phyloP scores from a whole-genome alignment of 2,888 invertebrate species.

The Acrobasis suavella region DNA sequence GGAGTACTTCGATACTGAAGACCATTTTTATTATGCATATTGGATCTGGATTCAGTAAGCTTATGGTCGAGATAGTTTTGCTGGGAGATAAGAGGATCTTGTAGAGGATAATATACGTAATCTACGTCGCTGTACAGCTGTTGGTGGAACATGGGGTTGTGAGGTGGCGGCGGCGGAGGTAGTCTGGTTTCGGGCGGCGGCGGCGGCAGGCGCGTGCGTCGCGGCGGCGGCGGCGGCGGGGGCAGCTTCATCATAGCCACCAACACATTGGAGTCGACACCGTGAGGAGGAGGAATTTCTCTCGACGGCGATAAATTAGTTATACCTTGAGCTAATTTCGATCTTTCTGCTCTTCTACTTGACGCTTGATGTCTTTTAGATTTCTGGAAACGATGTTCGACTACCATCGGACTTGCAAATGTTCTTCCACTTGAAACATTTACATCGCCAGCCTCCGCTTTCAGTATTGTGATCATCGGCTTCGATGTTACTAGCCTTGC shows the following conservation, averaged over 20 bases:
- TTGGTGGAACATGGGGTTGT: constrained; percentile 93
- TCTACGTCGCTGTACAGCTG: constrained; percentile 95
- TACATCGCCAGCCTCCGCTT: constrained; percentile 88
- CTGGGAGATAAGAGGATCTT: constrained; percentile 94
- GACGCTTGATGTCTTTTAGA: constrained; percentile 76
- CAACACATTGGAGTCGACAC: constrained; percentile 76
- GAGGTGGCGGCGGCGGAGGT: constrained; percentile 88
- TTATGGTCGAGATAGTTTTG: constrained; percentile 96
- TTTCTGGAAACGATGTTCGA: constrained; percentile 76
- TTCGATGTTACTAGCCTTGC: constrained; percentile 90
- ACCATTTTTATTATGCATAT: constrained; percentile 87
- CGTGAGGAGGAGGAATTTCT: constrained; percentile 64
- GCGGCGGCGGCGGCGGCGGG: constrained; percentile 81
- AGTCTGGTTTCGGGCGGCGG: constrained; percentile 85
- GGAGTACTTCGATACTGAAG: constrained; percentile 92
- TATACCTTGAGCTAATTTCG: constrained; percentile 80
- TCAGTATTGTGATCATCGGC: constrained; percentile 89
- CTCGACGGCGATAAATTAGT: constrained; percentile 74
- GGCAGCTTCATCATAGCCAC: constrained; percentile 84
- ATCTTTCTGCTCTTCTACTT: constrained; percentile 84
- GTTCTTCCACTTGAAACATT: constrained; percentile 83
- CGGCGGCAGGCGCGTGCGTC: constrained; percentile 85
- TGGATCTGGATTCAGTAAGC: constrained; percentile 87
- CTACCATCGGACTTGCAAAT: constrained; percentile 76
- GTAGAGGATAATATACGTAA: constrained; percentile 94